Evolutionary conservation across 1,140 invertebrate species (phyloP), one percentile per base, ranked within the genome.

Genomic region (Anoplophora glabripennis): DNA sequence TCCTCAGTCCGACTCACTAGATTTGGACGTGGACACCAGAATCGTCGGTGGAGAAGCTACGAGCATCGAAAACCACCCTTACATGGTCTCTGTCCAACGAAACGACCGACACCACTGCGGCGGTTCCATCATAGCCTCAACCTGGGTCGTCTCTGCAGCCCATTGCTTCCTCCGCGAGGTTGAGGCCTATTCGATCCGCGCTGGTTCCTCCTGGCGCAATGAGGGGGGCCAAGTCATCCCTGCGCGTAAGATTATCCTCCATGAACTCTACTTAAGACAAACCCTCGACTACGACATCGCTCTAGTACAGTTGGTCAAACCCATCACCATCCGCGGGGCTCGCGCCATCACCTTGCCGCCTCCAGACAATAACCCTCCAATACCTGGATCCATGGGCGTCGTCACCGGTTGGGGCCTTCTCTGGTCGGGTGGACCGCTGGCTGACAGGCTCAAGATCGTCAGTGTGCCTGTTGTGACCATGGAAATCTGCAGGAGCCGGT

Each of bases 381-480:
- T 38, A 4, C 34, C 45, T 11, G 64, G 45, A n/a, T 34, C 18
- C 7, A 15, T 33, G 7, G 60, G 53, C 9, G 76, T 77, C 54
- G 80, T 84, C 28, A 80, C 84, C 10, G 86, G 85, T 14, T 87
- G 84, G 85, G 80, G 82, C 7, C 28, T 17, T 9, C 11, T 64
- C 7, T 3, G 35, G 11, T 47, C 59, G 46, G 47, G 38, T 18
- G 62, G 62, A 28, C 18, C 38, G 17, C 14, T 34, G 5, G 14
- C 65, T 15, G 37, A 28, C 12, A 47, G 46, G 18, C 58, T 75
- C 34, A 66, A 72, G 58, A 61, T 67, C 17, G 73, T 77, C 11
- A 53, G 66, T 9, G 44, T 78, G 3, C 75, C 75, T 0, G 59
- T 75, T 8, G 56, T 77, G 7, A 61, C 64, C 10, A 69, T 60